Conservation (phyloP, 92 coral and sea anemone genomes). For the Actinostola sp. region DNA sequence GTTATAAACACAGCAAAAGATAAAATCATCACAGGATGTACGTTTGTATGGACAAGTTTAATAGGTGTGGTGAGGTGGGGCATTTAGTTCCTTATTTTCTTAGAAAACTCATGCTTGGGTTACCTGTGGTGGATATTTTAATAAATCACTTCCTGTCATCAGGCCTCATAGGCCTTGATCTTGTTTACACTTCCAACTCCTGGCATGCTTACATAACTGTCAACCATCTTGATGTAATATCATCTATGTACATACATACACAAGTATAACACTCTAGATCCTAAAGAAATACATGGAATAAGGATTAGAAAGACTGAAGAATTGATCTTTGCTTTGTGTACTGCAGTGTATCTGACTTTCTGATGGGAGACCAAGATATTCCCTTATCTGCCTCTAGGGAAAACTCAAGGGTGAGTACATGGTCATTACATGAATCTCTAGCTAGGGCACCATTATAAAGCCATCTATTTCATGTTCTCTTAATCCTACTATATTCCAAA, state of each 20-base stretch:
- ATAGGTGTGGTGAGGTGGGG: not conserved
- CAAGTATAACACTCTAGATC: not conserved
- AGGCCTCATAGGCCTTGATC: not conserved
- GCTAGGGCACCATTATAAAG: too few species aligned
- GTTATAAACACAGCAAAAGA: not conserved
- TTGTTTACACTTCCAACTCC: slow-evolving; percentile 3
- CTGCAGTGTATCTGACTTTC: slow-evolving; percentile 91
- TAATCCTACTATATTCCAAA: too few species aligned
- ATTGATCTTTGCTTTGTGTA: not conserved
- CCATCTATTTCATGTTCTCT: too few species aligned
- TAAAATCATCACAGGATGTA: not conserved
- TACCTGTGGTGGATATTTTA: slow-evolving; percentile 1
- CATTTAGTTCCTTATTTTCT: not conserved
- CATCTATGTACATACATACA: slow-evolving; percentile 10
- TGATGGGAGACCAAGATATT: slow-evolving; percentile 98
- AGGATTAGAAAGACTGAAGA: not conserved
- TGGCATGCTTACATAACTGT: slow-evolving; percentile 1
- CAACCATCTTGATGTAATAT: not conserved
- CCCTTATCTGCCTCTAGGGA: slow-evolving; percentile 57
- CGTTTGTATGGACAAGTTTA: not conserved
- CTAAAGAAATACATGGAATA: too few species aligned
- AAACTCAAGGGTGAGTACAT: slow-evolving; percentile 57
- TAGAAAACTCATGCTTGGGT: not conserved
- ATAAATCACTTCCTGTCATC: slow-evolving; percentile 21
- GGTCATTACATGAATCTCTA: too few species aligned